Evolutionary conservation across 2,888 invertebrate genomes (phyloP).

Genomic region (Nemotelus pantherinus): DNA sequence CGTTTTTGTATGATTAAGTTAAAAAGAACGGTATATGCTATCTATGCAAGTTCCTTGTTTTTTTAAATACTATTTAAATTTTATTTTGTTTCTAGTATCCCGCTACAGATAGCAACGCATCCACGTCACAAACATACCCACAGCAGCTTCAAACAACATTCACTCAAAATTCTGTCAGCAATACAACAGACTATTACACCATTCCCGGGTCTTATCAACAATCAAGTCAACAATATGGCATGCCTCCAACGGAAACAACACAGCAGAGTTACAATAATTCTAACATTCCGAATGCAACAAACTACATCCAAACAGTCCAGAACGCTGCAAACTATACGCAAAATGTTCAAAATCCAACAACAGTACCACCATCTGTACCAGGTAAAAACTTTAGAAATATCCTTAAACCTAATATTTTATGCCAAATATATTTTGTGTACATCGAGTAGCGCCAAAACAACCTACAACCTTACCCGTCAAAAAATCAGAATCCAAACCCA

Average conservation of each 20-base stretch:
- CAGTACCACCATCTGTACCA: not conserved
- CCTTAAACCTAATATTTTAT: not conserved
- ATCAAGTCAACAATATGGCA: not conserved
- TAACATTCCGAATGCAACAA: constrained; percentile 51
- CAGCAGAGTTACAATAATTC: constrained; percentile 24
- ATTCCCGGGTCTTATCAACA: not conserved
- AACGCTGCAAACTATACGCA: constrained; percentile 58
- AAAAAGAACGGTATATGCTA: too few relatives aligned
- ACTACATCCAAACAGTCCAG: constrained; percentile 61
- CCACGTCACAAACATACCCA: not conserved
- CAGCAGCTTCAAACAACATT: constrained; percentile 1
- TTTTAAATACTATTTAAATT: not conserved
- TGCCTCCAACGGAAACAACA: not conserved
- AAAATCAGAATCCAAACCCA: constrained; percentile 10
- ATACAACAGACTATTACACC: not conserved
- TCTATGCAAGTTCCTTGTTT: not conserved
- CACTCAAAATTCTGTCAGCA: not conserved
- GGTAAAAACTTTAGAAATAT: not conserved
- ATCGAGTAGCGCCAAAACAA: too few relatives aligned
- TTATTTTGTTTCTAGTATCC: not conserved
- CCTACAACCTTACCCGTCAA: too few relatives aligned
- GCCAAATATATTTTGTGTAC: not conserved
- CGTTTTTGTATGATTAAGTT: too few relatives aligned
- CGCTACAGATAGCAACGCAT: not conserved
- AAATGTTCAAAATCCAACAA: not conserved